Evolutionary conservation across 2,113 vertebrate species (phyloP).

Genomic region (Ctenomys sociabilis): DNA sequence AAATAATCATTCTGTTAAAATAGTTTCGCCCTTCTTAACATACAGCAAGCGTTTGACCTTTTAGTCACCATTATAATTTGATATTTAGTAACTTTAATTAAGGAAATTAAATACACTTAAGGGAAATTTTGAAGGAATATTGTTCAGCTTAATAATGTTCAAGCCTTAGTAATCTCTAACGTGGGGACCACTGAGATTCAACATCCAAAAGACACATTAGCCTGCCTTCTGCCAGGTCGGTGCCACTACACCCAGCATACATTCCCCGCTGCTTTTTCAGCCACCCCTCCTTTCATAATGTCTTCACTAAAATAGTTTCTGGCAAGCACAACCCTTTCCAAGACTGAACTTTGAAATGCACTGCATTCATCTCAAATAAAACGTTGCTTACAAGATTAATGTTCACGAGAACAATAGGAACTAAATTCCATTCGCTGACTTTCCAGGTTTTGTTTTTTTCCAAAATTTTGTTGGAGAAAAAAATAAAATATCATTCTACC

Average conservation of each 20-base stretch:
- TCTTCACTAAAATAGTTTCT: not conserved
- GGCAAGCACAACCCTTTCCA: not conserved
- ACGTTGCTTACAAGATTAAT: not conserved
- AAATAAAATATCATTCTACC: not conserved
- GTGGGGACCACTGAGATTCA: conserved; percentile 22
- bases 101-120: conserved; percentile 67
- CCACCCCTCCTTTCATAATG: not conserved
- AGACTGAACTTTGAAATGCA: not conserved
- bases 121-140: conserved; percentile 49
- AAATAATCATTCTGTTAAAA: conserved; percentile 51
- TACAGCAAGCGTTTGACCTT: conserved; percentile 58
- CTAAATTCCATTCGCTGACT: not conserved
- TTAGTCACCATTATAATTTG: conserved; percentile 40
- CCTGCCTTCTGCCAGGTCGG: not conserved
- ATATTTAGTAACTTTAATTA: conserved; percentile 63
- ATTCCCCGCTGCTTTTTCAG: not conserved
- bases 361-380: conserved; percentile 23
- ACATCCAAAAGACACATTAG: conserved; percentile 48
- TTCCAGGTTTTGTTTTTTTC: not conserved
- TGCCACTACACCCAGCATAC: not conserved
- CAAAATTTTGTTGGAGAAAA: not conserved
- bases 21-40: conserved; percentile 42
- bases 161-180: not conserved
- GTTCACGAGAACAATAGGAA: not conserved
- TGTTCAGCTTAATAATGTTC: conserved; percentile 44